Percentiles rank a stretch among this genome's conserved stretches.
phyloP scores from a whole-genome alignment of 2,888 invertebrate species.

The Ophioninae sp. region DNA sequence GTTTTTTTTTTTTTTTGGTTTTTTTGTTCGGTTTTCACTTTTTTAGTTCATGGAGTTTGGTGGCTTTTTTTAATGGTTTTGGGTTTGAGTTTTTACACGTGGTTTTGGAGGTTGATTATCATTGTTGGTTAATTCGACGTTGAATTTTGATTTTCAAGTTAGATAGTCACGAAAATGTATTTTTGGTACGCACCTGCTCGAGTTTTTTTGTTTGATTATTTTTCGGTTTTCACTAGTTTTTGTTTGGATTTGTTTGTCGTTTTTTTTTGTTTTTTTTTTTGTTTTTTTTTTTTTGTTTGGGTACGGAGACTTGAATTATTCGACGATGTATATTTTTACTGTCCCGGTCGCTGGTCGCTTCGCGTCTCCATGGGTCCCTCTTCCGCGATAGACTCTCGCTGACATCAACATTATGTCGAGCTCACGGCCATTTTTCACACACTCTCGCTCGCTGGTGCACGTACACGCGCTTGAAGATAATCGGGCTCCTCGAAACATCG shows the following conservation, averaged over 20 bases:
- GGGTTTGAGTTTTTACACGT: too few species aligned
- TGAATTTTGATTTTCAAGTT: too few species aligned
- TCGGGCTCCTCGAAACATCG: conserved; percentile 8
- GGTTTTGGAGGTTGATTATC: too few species aligned
- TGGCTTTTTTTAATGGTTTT: too few species aligned
- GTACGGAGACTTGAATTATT: conserved; percentile 13
- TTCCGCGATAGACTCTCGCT: conserved; percentile 32
- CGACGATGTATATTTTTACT: conserved; percentile 10
- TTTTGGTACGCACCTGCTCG: too few species aligned
- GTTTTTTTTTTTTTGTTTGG: not conserved
- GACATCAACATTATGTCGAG: conserved; percentile 33
- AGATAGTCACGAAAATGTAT: too few species aligned
- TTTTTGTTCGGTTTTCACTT: too few species aligned
- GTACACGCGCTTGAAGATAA: conserved; percentile 12
- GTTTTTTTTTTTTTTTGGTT: too few species aligned
- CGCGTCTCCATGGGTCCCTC: conserved; percentile 44
- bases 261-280: not conserved
- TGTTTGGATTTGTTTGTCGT: not conserved
- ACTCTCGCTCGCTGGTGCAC: not conserved
- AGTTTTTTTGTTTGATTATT: too few species aligned
- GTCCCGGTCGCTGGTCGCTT: conserved; percentile 47
- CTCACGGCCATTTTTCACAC: conserved; percentile 21
- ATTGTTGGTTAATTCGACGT: too few species aligned
- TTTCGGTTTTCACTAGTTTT: too few species aligned
- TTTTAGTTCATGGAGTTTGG: too few species aligned